Conservation (phyloP, 2,797 vertebrate species). For the Limosa lapponica region DNA sequence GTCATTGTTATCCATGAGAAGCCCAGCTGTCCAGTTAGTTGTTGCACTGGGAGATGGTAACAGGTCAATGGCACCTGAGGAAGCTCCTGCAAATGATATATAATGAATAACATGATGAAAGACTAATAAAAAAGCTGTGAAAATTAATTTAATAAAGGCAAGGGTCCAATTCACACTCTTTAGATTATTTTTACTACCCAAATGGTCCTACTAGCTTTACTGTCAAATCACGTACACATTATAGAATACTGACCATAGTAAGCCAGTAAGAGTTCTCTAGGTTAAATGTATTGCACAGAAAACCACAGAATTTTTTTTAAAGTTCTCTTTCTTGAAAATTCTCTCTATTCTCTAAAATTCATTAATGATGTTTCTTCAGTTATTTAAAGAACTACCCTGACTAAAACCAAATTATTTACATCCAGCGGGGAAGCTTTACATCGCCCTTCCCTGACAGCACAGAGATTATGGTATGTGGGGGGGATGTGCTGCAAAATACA, state of each 20-base stretch:
- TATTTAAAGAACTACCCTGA: neutral
- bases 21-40: constrained; percentile 92
- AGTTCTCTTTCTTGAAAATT: neutral
- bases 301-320: neutral
- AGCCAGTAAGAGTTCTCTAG: neutral
- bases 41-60: constrained; percentile 86
- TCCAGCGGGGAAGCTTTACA: neutral
- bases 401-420: neutral
- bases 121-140: neutral
- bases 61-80: constrained; percentile 93
- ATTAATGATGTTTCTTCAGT: neutral
- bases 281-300: neutral
- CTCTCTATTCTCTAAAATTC: neutral
- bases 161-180: neutral
- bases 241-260: neutral
- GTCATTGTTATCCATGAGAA: constrained; percentile 89
- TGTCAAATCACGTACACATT: neutral
- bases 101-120: neutral
- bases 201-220: neutral
- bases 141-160: neutral
- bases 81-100: constrained; percentile 82
- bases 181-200: neutral
- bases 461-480: neutral
- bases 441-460: neutral
- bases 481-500: neutral